Base-by-base conservation (phyloP, 1,140 invertebrate genomes). In the Drosophila ercepeae region DNA sequence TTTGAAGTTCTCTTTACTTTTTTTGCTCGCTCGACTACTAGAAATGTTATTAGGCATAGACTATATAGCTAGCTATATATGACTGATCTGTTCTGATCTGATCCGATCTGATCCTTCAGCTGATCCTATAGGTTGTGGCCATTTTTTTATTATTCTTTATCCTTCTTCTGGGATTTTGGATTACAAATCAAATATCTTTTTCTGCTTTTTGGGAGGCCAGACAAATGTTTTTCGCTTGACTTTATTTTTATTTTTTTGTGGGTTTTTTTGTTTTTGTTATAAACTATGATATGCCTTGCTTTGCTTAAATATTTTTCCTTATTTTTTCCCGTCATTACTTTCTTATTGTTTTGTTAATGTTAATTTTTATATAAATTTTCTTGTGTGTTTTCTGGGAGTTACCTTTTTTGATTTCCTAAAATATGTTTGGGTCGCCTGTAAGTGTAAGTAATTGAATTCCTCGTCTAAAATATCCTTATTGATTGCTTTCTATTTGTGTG, bases 251-350 rank as follows among this genome's bases (percentile, higher is more conserved):
- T 29, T 29, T 23, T 29, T 8, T 73, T 54, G 42, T 54, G 49
- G n/a, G n/a, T n/a, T 41, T 54, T 16, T 34, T 72, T 51, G 51
- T 51, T 54, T 54, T 49, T 74, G 88, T 41, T 86, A 88, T 88
- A 86, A 88, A 82, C 82, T 86, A 86, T 86, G 82, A 86, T 86
- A 86, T 86, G 82, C 82, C 73, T 86, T 86, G 77, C 77, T 86
- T 84, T 89, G 78, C 78, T 88, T 89, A 88, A 88, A 78, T 88
- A 89, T 83, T 88, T 82, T 65, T 50, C 74, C 57, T 69, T 72
- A 60, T 67, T 71, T 64, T 75, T 63, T 27, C 45, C 18, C 19
- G 25, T 73, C 32, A 8, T 41, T 53, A 29, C 36, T 34, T 14
- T 7, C n/a, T 58, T 45, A 51, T 29, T 39, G 18, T 49, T 54